These are phyloP conservation scores for Tigriopus californicus DNA, from an alignment of 2,888 invertebrate species.

Conservation along the genomic window DNA sequence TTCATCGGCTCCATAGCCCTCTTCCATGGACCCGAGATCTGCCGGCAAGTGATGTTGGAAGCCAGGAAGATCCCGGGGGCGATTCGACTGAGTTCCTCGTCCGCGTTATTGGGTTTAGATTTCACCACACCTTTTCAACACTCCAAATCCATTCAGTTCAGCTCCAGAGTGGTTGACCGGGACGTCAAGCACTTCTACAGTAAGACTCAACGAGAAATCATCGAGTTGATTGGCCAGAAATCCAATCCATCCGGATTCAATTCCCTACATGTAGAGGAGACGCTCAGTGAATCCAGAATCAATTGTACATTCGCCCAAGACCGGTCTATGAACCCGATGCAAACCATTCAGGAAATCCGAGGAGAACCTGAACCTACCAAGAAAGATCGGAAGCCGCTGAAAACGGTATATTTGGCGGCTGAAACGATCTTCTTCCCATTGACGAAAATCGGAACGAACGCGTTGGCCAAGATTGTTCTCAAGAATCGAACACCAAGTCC, in stretches of 20 bases:
- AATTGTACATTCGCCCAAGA: not conserved
- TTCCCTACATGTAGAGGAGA: constrained; percentile 4
- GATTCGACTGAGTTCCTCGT: not conserved
- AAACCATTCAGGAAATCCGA: too few species aligned
- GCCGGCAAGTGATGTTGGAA: not conserved
- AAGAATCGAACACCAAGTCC: not conserved
- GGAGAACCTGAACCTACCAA: too few species aligned
- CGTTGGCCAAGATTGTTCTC: not conserved
- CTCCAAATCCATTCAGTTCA: not conserved
- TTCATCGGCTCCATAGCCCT: not conserved
- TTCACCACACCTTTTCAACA: not conserved
- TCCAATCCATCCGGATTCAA: not conserved
- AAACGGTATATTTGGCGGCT: not conserved
- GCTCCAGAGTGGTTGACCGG: not conserved
- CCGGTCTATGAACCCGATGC: not conserved
- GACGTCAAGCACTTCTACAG: constrained; percentile 9
- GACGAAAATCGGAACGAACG: not conserved
- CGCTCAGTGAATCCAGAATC: constrained; percentile 6
- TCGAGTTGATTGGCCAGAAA: not conserved
- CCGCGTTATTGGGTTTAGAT: not conserved
- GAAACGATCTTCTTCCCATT: constrained; percentile 1
- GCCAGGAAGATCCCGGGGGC: not conserved
- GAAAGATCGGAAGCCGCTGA: not conserved
- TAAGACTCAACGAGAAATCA: not conserved
- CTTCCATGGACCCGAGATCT: constrained; percentile 1